phyloP scores from a whole-genome alignment of 2,113 vertebrate species.

The Saimiri boliviensis region DNA sequence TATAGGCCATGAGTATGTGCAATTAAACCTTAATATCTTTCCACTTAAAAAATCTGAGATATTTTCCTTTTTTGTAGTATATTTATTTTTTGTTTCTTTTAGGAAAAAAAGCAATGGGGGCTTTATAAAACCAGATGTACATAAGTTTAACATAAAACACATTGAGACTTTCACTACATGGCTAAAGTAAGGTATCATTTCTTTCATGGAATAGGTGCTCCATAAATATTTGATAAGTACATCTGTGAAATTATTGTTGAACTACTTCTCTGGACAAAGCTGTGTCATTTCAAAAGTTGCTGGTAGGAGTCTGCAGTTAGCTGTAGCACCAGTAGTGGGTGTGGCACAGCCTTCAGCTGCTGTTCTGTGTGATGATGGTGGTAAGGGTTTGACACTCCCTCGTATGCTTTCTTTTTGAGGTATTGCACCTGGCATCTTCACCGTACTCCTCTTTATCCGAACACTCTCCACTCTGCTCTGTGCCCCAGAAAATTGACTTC shows the following conservation, averaged over 20 bases:
- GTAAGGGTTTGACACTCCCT: neutral
- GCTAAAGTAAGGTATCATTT: neutral
- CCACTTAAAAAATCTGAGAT: neutral
- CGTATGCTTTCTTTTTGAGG: neutral
- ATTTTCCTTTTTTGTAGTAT: neutral
- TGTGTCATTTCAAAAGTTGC: neutral
- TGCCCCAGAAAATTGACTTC: neutral
- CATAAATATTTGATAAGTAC: neutral
- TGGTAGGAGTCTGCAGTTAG: neutral
- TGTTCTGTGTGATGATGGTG: neutral
- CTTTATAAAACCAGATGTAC: neutral
- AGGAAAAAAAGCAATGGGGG: neutral
- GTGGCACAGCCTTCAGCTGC: neutral
- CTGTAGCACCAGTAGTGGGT: neutral
- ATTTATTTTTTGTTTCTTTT: slow-evolving; percentile 24
- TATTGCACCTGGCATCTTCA: neutral
- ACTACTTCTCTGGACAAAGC: neutral
- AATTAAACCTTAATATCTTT: neutral
- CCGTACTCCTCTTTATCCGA: neutral
- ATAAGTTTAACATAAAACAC: neutral
- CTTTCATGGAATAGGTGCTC: neutral
- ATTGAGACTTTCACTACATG: neutral
- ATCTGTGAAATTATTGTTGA: neutral
- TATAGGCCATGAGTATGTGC: neutral
- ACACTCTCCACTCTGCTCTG: neutral